Evolutionary conservation across 2,888 invertebrate species (phyloP).

Genomic region (Odontocolon sp.): DNA sequence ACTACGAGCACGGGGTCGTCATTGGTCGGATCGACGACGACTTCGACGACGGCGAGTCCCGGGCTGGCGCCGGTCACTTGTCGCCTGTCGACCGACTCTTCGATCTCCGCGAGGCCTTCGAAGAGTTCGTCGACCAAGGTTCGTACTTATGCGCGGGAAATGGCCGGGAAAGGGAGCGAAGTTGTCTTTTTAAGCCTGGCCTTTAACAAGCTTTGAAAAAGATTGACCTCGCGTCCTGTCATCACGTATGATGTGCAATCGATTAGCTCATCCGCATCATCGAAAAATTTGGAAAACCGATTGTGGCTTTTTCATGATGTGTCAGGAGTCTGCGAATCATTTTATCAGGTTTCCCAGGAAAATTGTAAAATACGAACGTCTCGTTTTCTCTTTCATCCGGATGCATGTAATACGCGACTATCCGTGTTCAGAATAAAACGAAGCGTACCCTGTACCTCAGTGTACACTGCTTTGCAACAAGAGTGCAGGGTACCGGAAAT

Average conservation of each 20-base stretch:
- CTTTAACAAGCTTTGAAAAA: background rate
- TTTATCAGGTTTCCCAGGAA: conserved; percentile 49
- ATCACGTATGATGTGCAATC: too few relatives aligned
- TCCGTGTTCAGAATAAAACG: conserved; percentile 9
- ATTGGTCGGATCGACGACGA: conserved; percentile 83
- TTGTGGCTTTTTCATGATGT: background rate
- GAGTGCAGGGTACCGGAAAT: conserved; percentile 14
- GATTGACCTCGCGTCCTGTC: too few relatives aligned
- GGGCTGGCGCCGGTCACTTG: conserved; percentile 40
- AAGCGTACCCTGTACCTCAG: conserved; percentile 13
- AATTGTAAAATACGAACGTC: conserved; percentile 68
- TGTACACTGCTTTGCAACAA: background rate
- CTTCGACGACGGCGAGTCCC: conserved; percentile 71
- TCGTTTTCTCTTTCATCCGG: conserved; percentile 81
- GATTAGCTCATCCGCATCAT: too few relatives aligned
- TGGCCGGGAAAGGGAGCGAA: conserved; percentile 7
- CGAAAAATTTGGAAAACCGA: too few relatives aligned
- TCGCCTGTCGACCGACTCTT: conserved; percentile 84
- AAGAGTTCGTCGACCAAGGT: conserved; percentile 86
- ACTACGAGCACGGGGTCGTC: conserved; percentile 80
- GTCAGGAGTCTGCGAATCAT: background rate
- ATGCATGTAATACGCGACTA: conserved; percentile 68
- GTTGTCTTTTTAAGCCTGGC: background rate
- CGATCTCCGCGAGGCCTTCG: conserved; percentile 84
- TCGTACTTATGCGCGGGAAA: conserved; percentile 80